Evolutionary conservation across 2,113 vertebrate species (phyloP).

Genomic region (Lepisosteus oculatus): DNA sequence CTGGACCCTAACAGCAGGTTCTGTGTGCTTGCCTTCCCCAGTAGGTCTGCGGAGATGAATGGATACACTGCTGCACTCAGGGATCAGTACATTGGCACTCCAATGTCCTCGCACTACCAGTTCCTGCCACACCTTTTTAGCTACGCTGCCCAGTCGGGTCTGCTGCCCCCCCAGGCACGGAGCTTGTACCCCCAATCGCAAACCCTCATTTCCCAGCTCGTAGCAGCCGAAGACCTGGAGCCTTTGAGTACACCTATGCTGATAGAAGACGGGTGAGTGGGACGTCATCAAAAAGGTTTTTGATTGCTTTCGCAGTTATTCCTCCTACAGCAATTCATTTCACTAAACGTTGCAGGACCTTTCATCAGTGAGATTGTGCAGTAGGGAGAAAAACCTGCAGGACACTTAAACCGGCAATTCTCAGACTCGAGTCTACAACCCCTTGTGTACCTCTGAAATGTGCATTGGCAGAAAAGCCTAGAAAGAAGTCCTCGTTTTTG

Average conservation of each 20-base stretch:
- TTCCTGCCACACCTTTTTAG: conserved; percentile 93
- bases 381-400: too few relatives aligned
- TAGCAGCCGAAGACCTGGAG: conserved; percentile 89
- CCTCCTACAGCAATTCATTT: too few relatives aligned
- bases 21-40: conserved; percentile 47
- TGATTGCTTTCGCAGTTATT: too few relatives aligned
- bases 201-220: conserved; percentile 85
- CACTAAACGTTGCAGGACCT: too few relatives aligned
- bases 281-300: too few relatives aligned
- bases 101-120: conserved; percentile 88
- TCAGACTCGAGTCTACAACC: too few relatives aligned
- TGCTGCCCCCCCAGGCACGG: conserved; percentile 81
- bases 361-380: too few relatives aligned
- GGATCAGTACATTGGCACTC: conserved; percentile 90
- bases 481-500: too few relatives aligned
- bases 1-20: background rate
- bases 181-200: conserved; percentile 90
- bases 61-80: conserved; percentile 86
- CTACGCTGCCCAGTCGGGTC: conserved; percentile 82
- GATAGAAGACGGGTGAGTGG: conserved; percentile 90
- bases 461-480: too few relatives aligned
- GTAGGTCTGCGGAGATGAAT: conserved; percentile 91
- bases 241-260: conserved; percentile 91
- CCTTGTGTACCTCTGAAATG: too few relatives aligned
- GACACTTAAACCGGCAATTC: too few relatives aligned